These are phyloP conservation scores for Ischnus inquisitorius DNA, from an alignment of 2,888 invertebrate genomes.

Conservation along the genomic window DNA sequence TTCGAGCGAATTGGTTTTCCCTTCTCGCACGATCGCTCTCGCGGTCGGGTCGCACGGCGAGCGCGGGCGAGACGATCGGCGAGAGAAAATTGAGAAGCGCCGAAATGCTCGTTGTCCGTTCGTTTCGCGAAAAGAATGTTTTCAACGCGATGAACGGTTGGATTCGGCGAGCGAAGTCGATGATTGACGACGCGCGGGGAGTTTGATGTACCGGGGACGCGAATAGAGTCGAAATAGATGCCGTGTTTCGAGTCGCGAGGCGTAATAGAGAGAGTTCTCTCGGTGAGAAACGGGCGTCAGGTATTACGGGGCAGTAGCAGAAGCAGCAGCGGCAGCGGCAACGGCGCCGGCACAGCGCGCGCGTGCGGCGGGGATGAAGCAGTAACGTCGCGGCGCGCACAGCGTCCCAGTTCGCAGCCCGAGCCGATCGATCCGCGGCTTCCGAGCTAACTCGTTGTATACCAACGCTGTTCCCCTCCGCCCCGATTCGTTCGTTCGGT, in stretches of 20 bases:
- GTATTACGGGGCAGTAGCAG: slow-evolving; percentile 31
- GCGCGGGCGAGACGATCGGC: neutral
- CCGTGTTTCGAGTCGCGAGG: slow-evolving; percentile 43
- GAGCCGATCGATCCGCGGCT: slow-evolving; percentile 60
- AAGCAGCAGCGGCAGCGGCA: slow-evolving; percentile 23
- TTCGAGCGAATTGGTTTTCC: neutral
- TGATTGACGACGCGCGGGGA: neutral
- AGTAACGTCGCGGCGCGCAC: slow-evolving; percentile 59
- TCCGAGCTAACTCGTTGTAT: slow-evolving; percentile 21
- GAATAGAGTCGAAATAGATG: slow-evolving; percentile 46
- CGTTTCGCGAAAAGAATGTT: no score
- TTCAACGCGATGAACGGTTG: neutral
- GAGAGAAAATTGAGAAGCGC: no score
- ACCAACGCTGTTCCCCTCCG: neutral
- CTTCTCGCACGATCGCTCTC: neutral
- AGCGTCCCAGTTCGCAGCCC: slow-evolving; percentile 56
- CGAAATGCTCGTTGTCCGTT: no score
- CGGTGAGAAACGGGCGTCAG: slow-evolving; percentile 64
- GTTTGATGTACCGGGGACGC: slow-evolving; percentile 23
- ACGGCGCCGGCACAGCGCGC: slow-evolving; percentile 42
- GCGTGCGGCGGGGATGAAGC: slow-evolving; percentile 46
- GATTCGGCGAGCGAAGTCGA: neutral
- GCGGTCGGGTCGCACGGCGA: no score
- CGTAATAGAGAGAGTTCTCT: slow-evolving; percentile 49
- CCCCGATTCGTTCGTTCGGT: neutral